Evolutionary conservation across 2,797 vertebrate species (phyloP).

Genomic region (Spinus olivaceus): DNA sequence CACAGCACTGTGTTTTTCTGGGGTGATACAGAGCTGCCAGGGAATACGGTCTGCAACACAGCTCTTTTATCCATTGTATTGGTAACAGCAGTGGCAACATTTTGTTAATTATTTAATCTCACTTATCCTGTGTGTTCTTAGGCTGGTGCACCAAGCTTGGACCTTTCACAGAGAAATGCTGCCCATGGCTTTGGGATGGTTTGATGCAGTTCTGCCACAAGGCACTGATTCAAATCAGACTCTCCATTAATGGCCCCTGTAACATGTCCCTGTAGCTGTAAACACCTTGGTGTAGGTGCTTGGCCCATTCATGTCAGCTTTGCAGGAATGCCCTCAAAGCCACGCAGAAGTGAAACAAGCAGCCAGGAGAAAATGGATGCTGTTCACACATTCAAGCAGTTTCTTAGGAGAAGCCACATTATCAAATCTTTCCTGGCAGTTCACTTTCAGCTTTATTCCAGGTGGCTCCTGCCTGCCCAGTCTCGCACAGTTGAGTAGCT

Average conservation of each 20-base stretch:
- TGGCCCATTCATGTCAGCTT: neutral
- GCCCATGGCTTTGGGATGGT: neutral
- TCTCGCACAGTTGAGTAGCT: neutral
- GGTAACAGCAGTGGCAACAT: neutral
- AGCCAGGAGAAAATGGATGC: neutral
- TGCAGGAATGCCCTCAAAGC: neutral
- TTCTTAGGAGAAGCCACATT: neutral
- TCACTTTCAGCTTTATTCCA: neutral
- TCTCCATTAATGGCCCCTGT: rapidly evolving
- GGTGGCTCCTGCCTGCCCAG: neutral
- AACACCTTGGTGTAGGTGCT: neutral
- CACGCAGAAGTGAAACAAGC: neutral
- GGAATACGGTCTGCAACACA: neutral
- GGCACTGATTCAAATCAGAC: neutral
- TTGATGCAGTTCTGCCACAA: neutral
- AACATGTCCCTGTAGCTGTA: rapidly evolving
- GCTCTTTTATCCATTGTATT: neutral
- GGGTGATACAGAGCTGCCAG: rapidly evolving
- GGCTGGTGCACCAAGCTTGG: neutral
- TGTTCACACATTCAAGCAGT: neutral
- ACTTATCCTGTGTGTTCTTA: neutral
- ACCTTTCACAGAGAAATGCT: neutral
- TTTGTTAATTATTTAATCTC: neutral
- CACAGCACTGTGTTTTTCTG: neutral
- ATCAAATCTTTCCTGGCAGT: neutral